Conservation (phyloP, 2,797 vertebrate species). For the Scyliorhinus canicula region DNA sequence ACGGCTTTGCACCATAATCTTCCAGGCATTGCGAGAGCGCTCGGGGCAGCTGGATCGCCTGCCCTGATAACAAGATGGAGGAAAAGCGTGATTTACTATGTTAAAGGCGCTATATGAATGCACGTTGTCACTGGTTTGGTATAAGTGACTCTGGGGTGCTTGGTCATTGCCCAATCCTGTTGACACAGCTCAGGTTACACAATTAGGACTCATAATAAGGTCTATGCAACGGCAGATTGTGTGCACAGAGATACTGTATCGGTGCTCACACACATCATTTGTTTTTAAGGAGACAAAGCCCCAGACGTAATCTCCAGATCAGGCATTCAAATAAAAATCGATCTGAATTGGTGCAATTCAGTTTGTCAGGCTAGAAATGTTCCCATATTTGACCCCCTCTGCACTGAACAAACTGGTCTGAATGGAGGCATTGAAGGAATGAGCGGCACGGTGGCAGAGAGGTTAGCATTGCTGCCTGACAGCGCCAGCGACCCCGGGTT, state of each 20-base stretch:
- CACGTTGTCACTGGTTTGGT: too few relatives aligned
- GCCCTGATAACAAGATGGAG: too few relatives aligned
- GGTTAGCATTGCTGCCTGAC: too few relatives aligned
- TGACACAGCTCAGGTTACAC: neutral
- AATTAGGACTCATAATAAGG: neutral
- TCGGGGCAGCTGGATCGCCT: too few relatives aligned
- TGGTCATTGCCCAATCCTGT: neutral
- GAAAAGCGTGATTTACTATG: too few relatives aligned
- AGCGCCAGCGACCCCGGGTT: too few relatives aligned
- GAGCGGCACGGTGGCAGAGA: too few relatives aligned
- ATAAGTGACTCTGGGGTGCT: too few relatives aligned
- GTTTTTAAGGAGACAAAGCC: neutral
- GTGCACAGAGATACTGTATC: neutral
- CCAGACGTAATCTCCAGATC: neutral
- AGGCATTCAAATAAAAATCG: neutral
- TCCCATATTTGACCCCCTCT: neutral
- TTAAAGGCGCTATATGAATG: too few relatives aligned
- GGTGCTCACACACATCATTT: neutral
- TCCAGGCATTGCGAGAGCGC: too few relatives aligned
- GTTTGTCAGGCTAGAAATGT: neutral
- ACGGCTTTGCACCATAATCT: conserved; percentile 92
- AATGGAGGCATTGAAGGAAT: neutral
- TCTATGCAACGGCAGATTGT: neutral
- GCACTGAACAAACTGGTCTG: neutral
- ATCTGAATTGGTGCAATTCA: neutral